A percentile compares a stretch with the other conserved stretches of the same genome.
Conservation (phyloP, 2,113 vertebrate genomes). For the Ophiodon elongatus region DNA sequence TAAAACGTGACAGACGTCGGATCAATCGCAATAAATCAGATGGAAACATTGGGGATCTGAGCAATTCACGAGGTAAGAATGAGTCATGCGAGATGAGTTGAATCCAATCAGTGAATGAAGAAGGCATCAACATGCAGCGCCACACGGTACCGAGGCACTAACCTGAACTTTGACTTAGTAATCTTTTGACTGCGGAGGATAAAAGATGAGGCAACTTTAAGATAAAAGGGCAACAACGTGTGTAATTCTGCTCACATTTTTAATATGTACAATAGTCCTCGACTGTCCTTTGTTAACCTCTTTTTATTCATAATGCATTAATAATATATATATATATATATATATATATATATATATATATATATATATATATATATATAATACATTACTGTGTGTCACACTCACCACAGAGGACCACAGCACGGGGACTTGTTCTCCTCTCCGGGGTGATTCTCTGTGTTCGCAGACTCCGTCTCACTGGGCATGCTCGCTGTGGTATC, state of each 20-base stretch:
- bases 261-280: neutral
- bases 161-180: constrained; percentile 99
- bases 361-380: too few species aligned
- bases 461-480: constrained; percentile 95
- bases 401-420: constrained; percentile 94
- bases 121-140: constrained; percentile 21
- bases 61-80: constrained; percentile 24
- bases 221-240: constrained; percentile 2
- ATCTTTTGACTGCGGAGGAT: constrained; percentile 93
- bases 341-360: too few species aligned
- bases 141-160: constrained; percentile 79
- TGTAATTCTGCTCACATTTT: neutral
- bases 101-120: constrained; percentile 19
- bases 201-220: constrained; percentile 62
- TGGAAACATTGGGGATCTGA: constrained; percentile 7
- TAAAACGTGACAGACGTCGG: constrained; percentile 1
- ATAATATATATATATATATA: too few species aligned
- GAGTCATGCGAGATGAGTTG: constrained; percentile 51
- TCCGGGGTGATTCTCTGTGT: constrained; percentile 91
- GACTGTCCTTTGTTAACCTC: neutral
- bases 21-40: neutral
- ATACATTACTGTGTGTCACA: constrained; percentile 39
- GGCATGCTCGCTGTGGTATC: constrained; percentile 91
- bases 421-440: constrained; percentile 88
- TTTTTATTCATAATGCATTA: too few species aligned